Percentiles rank a stretch among this genome's conserved stretches.
phyloP scores from a whole-genome alignment of 2,888 invertebrate species.

The Diogma glabrata region DNA sequence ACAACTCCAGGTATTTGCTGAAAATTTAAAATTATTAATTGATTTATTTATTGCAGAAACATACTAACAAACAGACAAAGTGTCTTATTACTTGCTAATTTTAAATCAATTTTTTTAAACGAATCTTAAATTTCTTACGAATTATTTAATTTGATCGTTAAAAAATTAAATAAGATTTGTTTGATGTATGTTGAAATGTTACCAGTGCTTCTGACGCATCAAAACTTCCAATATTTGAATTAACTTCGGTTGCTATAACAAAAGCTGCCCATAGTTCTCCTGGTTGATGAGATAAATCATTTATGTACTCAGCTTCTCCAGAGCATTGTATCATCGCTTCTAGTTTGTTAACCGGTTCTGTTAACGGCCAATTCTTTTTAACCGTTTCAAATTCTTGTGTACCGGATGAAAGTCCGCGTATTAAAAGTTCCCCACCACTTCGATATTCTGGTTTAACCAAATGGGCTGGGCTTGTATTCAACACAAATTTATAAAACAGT shows the following conservation, averaged over 20 bases:
- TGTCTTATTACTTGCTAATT: too few species aligned
- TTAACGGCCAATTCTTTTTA: slow-evolving; percentile 49
- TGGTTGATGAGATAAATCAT: slow-evolving; percentile 32
- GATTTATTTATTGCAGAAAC: too few species aligned
- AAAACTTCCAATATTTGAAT: slow-evolving; percentile 47
- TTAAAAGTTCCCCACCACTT: slow-evolving; percentile 47
- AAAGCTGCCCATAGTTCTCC: slow-evolving; percentile 49
- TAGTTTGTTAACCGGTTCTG: slow-evolving; percentile 49
- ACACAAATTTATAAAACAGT: slow-evolving; percentile 63
- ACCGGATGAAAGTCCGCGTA: slow-evolving; percentile 53
- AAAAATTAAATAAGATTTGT: too few species aligned
- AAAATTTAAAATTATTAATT: too few species aligned
- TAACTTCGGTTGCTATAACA: slow-evolving; percentile 46
- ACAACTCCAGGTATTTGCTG: slow-evolving; percentile 54
- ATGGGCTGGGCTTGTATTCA: slow-evolving; percentile 43
- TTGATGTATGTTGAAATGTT: slow-evolving; percentile 24
- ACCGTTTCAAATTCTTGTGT: slow-evolving; percentile 59
- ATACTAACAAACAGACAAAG: too few species aligned
- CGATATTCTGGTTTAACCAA: slow-evolving; percentile 38
- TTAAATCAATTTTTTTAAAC: too few species aligned
- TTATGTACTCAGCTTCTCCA: slow-evolving; percentile 38
- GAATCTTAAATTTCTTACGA: slow-evolving; percentile 43
- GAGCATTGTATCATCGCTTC: slow-evolving; percentile 45
- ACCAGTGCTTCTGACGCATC: slow-evolving; percentile 56
- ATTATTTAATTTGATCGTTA: slow-evolving; percentile 9